Evolutionary conservation across 2,888 invertebrate species (phyloP), one percentile per base, ranked within the genome.

Genomic region (Helleia helle): DNA sequence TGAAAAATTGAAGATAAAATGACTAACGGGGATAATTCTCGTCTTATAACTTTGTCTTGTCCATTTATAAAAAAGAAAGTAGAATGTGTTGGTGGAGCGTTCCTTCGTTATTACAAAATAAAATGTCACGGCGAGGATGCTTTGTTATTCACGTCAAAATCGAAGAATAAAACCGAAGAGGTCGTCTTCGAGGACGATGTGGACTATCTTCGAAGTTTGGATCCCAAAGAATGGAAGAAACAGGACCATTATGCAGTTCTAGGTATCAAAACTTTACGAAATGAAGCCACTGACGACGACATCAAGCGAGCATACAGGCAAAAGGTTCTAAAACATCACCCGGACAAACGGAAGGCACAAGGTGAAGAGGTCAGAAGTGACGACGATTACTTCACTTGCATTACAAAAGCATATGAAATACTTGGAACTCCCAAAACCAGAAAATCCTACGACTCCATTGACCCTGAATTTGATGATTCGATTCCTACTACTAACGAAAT

Each of bases 331-430:
- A 92, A 91, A 59, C 99, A 99, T 71, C 99, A 99, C 83, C 99
- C 99, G 0, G 99, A 99, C 71, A 99, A 99, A 74, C 90, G 99
- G 56, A 94, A 95, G 87, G 93, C 93, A 3, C 88, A 91, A 62
- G 96, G 96, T 2, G 94, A 96, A 71, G 93, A 94, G 52, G 89
- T 96, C 24, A 89, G 91, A 47, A 89, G 91, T 2, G 97, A 97
- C 56, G 95, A 96, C 59, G 99, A 99, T 80, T 99, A 99, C 75
- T 99, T 99, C 73, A 96, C 97, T 0, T 99, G 99, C 70, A 99
- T 99, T 55, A 99, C 98, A 1, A 95, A 95, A 87, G 98, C 98
- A 4, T 97, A 96, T 83, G 98, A 99, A 83, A 94, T 92, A 42
- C 74, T 89, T 29, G 96, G 97, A 1, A 94, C 91, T 51, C 88